Conservation (phyloP, 30 jellyfish, hydroid and myxozoan genomes). For the Aurelia aurita region DNA sequence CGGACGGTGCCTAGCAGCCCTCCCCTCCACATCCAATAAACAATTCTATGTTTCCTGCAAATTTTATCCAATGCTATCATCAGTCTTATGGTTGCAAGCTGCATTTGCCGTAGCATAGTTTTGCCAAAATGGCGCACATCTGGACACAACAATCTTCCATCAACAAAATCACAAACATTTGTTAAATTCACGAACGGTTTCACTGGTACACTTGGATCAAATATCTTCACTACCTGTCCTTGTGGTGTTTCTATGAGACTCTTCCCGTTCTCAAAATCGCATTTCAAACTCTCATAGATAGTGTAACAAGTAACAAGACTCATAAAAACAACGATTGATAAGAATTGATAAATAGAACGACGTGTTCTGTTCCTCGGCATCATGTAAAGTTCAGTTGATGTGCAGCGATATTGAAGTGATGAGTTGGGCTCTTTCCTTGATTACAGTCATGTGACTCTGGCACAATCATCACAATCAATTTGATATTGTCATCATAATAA, state of each 20-base stretch:
- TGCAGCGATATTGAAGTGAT: no score
- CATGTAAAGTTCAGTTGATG: no score
- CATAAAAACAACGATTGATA: not conserved
- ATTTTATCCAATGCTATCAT: conserved; percentile 65
- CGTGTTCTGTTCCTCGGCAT: no score
- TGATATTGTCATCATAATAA: no score
- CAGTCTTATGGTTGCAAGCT: conserved; percentile 71
- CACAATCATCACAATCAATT: no score
- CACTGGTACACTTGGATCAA: conserved; percentile 10
- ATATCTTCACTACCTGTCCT: conserved; percentile 14
- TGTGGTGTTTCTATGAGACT: not conserved
- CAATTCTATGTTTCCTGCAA: conserved; percentile 72
- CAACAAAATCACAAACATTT: conserved; percentile 33
- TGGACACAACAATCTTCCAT: conserved; percentile 67
- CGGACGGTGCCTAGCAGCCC: conserved; percentile 86
- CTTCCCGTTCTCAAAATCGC: conserved; percentile 51
- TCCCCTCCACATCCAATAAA: conserved; percentile 91
- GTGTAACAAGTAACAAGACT: not conserved
- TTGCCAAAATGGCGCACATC: conserved; percentile 86
- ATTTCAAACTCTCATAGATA: not conserved
- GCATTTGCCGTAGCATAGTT: conserved; percentile 88
- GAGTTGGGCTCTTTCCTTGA: no score
- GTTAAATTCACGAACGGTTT: conserved; percentile 11
- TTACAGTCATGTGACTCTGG: no score
- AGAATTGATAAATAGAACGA: no score